These are phyloP conservation scores for Drusus annulatus DNA, from an alignment of 1,140 invertebrate genomes.

Conservation along the genomic window DNA sequence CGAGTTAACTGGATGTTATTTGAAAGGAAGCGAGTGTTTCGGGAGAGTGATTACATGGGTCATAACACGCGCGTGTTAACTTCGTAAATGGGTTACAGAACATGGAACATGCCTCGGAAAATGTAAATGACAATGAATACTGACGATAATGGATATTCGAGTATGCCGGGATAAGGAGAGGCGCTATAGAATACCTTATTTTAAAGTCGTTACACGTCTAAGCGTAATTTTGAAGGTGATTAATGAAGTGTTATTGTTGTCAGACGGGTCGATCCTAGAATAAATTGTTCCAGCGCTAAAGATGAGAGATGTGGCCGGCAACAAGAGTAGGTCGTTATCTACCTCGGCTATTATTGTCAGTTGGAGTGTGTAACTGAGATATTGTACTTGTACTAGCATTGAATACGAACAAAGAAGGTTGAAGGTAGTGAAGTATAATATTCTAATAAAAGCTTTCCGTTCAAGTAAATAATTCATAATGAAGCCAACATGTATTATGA, in stretches of 20 bases:
- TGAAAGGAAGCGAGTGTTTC: too few species aligned
- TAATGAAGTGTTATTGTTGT: constrained; percentile 36
- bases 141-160: constrained; percentile 36
- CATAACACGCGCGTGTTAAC: too few species aligned
- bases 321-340: background rate
- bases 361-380: background rate
- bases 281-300: constrained; percentile 22
- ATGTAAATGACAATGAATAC: constrained; percentile 46
- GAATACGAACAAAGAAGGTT: too few species aligned
- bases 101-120: background rate
- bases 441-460: too few species aligned
- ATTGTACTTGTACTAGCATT: too few species aligned
- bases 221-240: constrained; percentile 44
- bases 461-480: too few species aligned
- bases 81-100: too few species aligned
- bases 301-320: constrained; percentile 4
- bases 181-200: constrained; percentile 43
- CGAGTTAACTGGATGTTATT: background rate
- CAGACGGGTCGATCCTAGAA: background rate
- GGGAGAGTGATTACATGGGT: too few species aligned
- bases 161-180: constrained; percentile 41
- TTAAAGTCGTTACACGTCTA: constrained; percentile 43
- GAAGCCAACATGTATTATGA: too few species aligned
- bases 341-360: background rate
- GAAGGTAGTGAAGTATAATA: too few species aligned